Evolutionary conservation across 2,113 vertebrate species (phyloP), one percentile per base, ranked within the genome.

Genomic region (Mellivora capensis): DNA sequence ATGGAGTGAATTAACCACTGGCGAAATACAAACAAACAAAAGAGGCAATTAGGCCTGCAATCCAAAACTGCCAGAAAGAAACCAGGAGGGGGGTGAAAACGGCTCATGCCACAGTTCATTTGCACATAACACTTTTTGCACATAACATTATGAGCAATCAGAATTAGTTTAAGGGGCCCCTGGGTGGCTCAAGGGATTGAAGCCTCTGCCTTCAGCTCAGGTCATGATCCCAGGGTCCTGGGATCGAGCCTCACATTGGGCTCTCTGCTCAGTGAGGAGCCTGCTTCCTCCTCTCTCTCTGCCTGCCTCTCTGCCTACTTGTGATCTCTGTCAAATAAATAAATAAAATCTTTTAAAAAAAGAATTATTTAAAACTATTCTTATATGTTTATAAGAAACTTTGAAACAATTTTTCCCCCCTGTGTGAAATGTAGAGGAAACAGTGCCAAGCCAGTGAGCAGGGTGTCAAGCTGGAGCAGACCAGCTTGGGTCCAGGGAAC

Each of bases 21-120:
- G 7, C 57, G 23, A 62, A 67, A 11, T 23, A 29, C 34, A 64
- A 88, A 62, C 21, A 64, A 20, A 23, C 27, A 7, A 17, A 25
- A 52, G 7, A 18, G 52, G 3, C 2, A 0, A 3, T 18, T 31
- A 47, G 80, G 3, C 12, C 29, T 49, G 11, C 5, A 11, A 17
- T 23, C 37, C 62, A 27, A 31, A 57, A 23, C 0, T 23, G 14
- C 17, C 18, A 87, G 6, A 52, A 27, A 90, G 44, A 88, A 67
- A 52, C 34, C 9, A 39, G 8, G 7, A 52, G 20, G 39, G 42
- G n/a, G 72, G 2, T 39, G 39, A 25, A 62, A 31, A 27, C 2
- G 10, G 2, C 0, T 57, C 17, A 7, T 5, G 4, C 9, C 11
- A 27, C 23, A 12, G 0, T 42, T 71, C 29, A 44, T 79, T 15